phyloP scores from a whole-genome alignment of 2,113 vertebrate genomes.

The Cynoglossus semilaevis region DNA sequence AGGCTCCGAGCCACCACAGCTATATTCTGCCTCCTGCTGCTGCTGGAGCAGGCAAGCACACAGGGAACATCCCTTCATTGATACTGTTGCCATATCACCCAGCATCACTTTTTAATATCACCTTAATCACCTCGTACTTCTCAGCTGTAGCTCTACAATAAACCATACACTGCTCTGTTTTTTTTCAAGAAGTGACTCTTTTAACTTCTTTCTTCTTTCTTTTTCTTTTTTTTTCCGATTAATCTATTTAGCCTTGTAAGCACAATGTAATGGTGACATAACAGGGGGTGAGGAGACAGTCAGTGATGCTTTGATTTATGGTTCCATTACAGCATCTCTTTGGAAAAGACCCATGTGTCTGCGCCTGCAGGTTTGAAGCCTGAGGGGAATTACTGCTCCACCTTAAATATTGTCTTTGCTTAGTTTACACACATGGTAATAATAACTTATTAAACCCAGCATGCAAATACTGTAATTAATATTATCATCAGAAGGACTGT shows the following conservation, averaged over 20 bases:
- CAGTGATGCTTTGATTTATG: slow-evolving; percentile 72
- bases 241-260: slow-evolving; percentile 62
- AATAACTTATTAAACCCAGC: not conserved
- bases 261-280: slow-evolving; percentile 61
- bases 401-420: not conserved
- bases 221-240: slow-evolving; percentile 62
- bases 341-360: slow-evolving; percentile 47
- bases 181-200: slow-evolving; percentile 13
- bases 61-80: slow-evolving; percentile 6
- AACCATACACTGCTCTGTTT: slow-evolving; percentile 8
- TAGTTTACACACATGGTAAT: no score
- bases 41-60: no score
- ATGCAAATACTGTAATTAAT: slow-evolving; percentile 11
- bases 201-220: slow-evolving; percentile 44
- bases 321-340: slow-evolving; percentile 58
- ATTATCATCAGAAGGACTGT: no score
- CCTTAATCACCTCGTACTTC: slow-evolving; percentile 1
- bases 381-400: slow-evolving; percentile 6
- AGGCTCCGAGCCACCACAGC: no score
- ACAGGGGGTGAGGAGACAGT: slow-evolving; percentile 59
- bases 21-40: no score
- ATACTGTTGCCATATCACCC: slow-evolving; percentile 31
- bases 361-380: slow-evolving; percentile 34
- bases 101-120: slow-evolving; percentile 37
- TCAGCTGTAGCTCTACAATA: slow-evolving; percentile 19